Conservation (phyloP, 2,113 vertebrate genomes). For the Nothobranchius kuhntae region DNA sequence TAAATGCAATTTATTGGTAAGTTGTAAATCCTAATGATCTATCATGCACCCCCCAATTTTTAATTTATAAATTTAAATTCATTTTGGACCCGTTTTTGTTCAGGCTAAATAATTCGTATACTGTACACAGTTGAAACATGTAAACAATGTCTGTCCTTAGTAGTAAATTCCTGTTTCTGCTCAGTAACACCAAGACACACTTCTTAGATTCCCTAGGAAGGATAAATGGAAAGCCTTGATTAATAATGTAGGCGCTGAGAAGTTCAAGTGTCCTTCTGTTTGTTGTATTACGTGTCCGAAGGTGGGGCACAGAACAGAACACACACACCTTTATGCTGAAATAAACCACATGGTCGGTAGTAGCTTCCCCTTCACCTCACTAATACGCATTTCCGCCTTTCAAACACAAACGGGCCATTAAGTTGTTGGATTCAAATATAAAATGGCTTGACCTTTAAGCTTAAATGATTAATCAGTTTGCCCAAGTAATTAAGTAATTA, state of each 20-base stretch:
- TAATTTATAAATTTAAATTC: background rate
- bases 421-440: background rate
- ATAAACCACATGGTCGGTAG: background rate
- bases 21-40: background rate
- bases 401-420: background rate
- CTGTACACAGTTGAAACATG: no score
- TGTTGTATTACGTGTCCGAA: conserved; percentile 8
- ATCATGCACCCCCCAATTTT: no score
- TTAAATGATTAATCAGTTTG: conserved; percentile 2
- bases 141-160: background rate
- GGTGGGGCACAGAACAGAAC: background rate
- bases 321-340: no score
- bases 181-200: background rate
- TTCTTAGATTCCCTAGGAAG: background rate
- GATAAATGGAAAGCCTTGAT: conserved; percentile 28
- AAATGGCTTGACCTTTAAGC: background rate
- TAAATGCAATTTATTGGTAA: background rate
- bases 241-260: conserved; percentile 58
- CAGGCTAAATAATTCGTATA: no score
- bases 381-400: background rate
- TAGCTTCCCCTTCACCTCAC: background rate
- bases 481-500: background rate
- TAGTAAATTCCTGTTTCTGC: background rate
- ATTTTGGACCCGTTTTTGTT: no score
- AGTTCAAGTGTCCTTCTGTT: conserved; percentile 36